Evolutionary conservation across 2,113 vertebrate genomes (phyloP).

Genomic region (Dromaius novaehollandiae): DNA sequence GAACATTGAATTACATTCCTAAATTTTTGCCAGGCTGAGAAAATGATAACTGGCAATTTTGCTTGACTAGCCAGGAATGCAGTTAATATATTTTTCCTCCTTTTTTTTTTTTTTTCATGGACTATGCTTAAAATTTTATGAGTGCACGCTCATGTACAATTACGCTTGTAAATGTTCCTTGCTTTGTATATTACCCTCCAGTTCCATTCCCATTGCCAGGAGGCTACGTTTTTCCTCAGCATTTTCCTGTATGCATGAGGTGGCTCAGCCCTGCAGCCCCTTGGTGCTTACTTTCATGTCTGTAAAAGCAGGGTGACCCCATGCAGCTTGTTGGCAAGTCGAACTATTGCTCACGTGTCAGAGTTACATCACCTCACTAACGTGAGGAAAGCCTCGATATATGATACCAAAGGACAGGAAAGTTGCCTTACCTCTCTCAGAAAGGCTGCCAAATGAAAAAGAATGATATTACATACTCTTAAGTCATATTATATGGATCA

Average conservation of each 20-base stretch:
- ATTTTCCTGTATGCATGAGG: neutral
- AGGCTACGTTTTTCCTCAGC: neutral
- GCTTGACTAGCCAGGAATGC: neutral
- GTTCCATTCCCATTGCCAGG: neutral
- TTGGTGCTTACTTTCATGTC: neutral
- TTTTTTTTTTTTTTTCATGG: neutral
- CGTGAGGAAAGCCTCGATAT: neutral
- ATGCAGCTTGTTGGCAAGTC: neutral
- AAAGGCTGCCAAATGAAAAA: slow-evolving; percentile 1
- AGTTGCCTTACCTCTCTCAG: neutral
- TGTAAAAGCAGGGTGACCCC: neutral
- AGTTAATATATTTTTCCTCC: neutral
- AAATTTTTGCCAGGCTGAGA: neutral
- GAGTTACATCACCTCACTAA: neutral
- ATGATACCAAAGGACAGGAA: neutral
- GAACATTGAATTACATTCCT: neutral
- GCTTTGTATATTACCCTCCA: neutral
- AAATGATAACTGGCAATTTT: neutral
- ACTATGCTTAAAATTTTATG: neutral
- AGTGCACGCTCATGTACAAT: neutral
- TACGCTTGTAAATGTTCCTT: neutral
- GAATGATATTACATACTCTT: neutral
- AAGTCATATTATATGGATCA: neutral
- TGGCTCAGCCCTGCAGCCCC: neutral
- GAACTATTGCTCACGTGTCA: neutral